Evolutionary conservation across 1,140 invertebrate genomes (phyloP).

Genomic region (Sogatella furcifera): DNA sequence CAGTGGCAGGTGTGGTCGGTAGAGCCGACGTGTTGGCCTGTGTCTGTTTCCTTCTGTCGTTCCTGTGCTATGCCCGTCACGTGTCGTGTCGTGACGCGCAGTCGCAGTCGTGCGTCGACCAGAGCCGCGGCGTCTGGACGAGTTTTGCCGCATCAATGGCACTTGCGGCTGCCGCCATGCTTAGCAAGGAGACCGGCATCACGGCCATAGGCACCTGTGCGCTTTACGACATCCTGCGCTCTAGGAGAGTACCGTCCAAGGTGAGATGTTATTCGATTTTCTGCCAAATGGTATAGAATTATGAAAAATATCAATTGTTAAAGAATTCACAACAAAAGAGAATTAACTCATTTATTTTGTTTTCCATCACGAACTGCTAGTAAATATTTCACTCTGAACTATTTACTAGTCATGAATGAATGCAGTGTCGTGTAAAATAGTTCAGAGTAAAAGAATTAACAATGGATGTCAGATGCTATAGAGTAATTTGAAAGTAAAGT

Average conservation of each 20-base stretch:
- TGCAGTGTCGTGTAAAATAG: no score
- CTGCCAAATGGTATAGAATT: no score
- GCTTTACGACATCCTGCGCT: constrained; percentile 17
- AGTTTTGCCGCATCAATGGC: constrained; percentile 16
- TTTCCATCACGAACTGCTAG: no score
- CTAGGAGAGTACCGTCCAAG: not conserved
- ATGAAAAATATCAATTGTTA: no score
- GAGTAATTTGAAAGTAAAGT: no score
- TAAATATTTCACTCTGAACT: no score
- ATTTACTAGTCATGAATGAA: no score
- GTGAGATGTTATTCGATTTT: no score
- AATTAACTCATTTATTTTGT: no score
- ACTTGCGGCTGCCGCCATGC: constrained; percentile 20
- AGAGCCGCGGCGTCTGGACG: constrained; percentile 7
- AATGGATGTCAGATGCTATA: no score
- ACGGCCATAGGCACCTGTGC: constrained; percentile 19
- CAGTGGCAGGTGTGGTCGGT: constrained; percentile 92
- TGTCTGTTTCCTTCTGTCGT: constrained; percentile 78
- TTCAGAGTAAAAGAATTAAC: no score
- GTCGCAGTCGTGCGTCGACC: not conserved
- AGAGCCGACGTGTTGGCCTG: constrained; percentile 87
- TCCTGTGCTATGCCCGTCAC: constrained; percentile 64
- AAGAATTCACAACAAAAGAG: no score
- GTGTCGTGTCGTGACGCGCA: constrained; percentile 23
- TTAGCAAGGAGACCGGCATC: constrained; percentile 23